Evolutionary conservation across 2,113 vertebrate species (phyloP).

Genomic region (Hemibagrus wyckioides): DNA sequence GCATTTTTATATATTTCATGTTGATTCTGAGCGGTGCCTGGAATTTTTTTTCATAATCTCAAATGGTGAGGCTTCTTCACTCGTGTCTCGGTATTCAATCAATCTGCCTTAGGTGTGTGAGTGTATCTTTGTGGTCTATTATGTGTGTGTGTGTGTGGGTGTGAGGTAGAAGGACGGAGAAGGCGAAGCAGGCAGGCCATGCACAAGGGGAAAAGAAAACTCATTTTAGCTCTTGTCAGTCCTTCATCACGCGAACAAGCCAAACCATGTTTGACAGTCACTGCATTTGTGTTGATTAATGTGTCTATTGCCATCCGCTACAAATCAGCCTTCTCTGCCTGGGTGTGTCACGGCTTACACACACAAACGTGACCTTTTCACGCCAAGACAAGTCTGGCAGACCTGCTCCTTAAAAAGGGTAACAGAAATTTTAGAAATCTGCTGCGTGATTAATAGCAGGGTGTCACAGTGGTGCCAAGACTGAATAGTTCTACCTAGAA

Average conservation of each 20-base stretch:
- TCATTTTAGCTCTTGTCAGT: conserved; percentile 65
- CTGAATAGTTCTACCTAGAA: not conserved
- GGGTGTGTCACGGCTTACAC: conserved; percentile 38
- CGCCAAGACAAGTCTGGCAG: not conserved
- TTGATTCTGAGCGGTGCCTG: not conserved
- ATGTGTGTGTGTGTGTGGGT: not conserved
- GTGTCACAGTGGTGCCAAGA: not conserved
- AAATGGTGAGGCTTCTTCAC: not conserved
- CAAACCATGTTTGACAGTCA: conserved; percentile 54
- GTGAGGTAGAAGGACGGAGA: conserved; percentile 15
- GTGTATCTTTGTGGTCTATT: conserved; percentile 20
- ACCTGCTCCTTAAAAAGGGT: conserved; percentile 10
- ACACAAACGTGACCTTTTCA: conserved; percentile 46
- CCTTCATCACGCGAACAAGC: conserved; percentile 50
- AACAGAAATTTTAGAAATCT: not conserved
- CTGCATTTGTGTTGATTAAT: conserved; percentile 58
- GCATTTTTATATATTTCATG: not conserved
- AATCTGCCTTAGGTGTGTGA: conserved; percentile 27
- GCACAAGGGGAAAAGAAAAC: conserved; percentile 53
- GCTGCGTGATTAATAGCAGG: not conserved
- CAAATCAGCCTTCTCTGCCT: conserved; percentile 34
- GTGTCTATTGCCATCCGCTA: conserved; percentile 43
- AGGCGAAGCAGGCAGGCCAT: not conserved
- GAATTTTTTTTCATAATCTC: conserved; percentile 18
- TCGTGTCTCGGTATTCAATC: not conserved